Percentiles rank a stretch among this genome's conserved stretches.
These are phyloP conservation scores for Eupelmus urozonus DNA, from an alignment of 2,888 invertebrate genomes.

Conservation along the genomic window DNA sequence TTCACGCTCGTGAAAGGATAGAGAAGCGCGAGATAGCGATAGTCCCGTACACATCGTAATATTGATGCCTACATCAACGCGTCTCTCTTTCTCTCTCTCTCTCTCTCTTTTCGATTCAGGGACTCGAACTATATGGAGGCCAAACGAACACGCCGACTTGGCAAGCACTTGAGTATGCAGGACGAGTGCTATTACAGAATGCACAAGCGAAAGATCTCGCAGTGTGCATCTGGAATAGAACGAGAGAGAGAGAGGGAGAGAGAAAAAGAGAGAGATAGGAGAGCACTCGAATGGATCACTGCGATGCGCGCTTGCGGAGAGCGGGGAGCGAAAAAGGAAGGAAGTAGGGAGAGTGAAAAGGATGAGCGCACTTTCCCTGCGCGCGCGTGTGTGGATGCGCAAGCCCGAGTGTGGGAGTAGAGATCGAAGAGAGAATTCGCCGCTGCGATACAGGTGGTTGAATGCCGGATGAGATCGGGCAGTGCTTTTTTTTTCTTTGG, in stretches of 20 bases:
- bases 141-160: constrained; percentile 3
- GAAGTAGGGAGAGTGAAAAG: background rate
- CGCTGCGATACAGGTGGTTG: background rate
- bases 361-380: too few species aligned
- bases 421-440: too few species aligned
- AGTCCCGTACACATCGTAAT: background rate
- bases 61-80: constrained; percentile 16
- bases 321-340: constrained; percentile 38
- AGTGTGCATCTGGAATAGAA: background rate
- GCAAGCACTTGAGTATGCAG: constrained; percentile 54
- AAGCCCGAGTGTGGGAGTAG: too few species aligned
- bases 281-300: constrained; percentile 52
- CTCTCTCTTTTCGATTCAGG: constrained; percentile 19
- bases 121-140: too few species aligned
- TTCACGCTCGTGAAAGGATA: background rate
- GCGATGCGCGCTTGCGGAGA: background rate
- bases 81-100: background rate
- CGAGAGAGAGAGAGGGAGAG: background rate
- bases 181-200: constrained; percentile 48
- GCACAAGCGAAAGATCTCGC: constrained; percentile 44
- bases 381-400: too few species aligned
- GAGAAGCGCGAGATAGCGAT: background rate
- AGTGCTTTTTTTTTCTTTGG: too few species aligned
- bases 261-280: background rate
- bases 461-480: too few species aligned